A percentile compares a stretch with the other conserved stretches of the same genome.
Conservation (phyloP, 2,797 vertebrate genomes). For the Typhlichthys eigenmanni region DNA sequence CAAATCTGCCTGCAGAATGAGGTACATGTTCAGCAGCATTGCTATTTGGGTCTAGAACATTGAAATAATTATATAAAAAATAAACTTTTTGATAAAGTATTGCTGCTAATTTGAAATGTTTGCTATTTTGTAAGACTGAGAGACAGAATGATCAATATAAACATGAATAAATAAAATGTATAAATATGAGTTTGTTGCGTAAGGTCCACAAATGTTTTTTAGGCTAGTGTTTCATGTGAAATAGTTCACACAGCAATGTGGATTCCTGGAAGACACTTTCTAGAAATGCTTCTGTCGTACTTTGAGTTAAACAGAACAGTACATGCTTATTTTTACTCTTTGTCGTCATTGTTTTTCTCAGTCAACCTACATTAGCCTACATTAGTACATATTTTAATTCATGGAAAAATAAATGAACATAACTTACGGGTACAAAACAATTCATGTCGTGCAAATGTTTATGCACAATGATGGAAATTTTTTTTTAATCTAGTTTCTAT, state of each 20-base stretch:
- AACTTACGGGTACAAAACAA: too few species aligned
- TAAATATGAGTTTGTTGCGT: not conserved
- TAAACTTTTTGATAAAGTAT: not conserved
- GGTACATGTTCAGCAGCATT: constrained; percentile 68
- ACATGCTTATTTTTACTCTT: not conserved
- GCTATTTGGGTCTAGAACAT: not conserved
- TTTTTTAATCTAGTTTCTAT: too few species aligned
- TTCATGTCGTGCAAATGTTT: too few species aligned
- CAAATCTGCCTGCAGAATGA: constrained; percentile 85
- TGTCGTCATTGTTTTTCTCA: too few species aligned
- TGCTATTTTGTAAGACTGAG: too few species aligned
- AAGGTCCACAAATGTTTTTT: constrained; percentile 11
- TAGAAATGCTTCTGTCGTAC: constrained; percentile 23
- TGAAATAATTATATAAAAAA: not conserved
- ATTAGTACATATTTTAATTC: too few species aligned
- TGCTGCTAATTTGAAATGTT: not conserved
- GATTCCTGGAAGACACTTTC: constrained; percentile 43
- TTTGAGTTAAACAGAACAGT: constrained; percentile 33
- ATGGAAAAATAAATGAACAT: too few species aligned
- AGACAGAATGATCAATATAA: not conserved
- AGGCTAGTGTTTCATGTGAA: not conserved
- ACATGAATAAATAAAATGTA: not conserved
- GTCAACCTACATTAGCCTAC: too few species aligned
- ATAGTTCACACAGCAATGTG: constrained; percentile 2
- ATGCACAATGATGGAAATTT: too few species aligned